A percentile compares a stretch with the other conserved stretches of the same genome.
phyloP scores from a whole-genome alignment of 2,797 vertebrate genomes.

The Gadopsis bispinosus region DNA sequence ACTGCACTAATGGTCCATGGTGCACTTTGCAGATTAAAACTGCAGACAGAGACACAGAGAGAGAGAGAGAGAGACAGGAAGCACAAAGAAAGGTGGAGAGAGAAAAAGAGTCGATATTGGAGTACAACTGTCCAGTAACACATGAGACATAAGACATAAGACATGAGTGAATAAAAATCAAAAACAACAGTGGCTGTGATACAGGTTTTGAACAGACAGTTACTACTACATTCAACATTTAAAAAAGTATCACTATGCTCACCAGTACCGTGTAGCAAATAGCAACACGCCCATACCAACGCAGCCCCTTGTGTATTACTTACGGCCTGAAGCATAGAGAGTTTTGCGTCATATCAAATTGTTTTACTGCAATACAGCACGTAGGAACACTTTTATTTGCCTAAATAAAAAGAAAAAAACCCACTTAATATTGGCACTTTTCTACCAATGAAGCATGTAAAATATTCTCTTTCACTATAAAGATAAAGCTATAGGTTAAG shows the following conservation, averaged over 20 bases:
- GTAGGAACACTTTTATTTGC: neutral
- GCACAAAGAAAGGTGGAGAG: too few relatives aligned
- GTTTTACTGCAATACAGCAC: neutral
- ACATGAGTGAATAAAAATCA: neutral
- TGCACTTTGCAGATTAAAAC: constrained; percentile 82
- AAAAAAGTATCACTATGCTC: neutral
- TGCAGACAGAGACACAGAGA: constrained; percentile 48
- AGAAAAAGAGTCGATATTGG: neutral
- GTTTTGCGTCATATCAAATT: constrained; percentile 7
- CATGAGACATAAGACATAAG: neutral
- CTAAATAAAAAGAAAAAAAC: neutral
- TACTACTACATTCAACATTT: neutral
- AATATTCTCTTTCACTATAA: neutral
- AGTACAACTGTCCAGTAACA: neutral
- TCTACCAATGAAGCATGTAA: neutral
- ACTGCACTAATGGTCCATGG: constrained; percentile 76
- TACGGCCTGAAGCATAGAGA: neutral
- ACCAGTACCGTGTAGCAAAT: constrained; percentile 13
- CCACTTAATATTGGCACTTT: neutral
- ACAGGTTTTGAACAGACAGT: neutral
- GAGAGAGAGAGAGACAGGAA: constrained; percentile 26
- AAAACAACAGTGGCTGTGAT: neutral
- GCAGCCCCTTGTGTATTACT: constrained; percentile 18
- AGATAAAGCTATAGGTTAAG: neutral
- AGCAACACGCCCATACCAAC: constrained; percentile 43